Evolutionary conservation across 2,888 invertebrate genomes (phyloP).

Genomic region (Leptinotarsa juncta): DNA sequence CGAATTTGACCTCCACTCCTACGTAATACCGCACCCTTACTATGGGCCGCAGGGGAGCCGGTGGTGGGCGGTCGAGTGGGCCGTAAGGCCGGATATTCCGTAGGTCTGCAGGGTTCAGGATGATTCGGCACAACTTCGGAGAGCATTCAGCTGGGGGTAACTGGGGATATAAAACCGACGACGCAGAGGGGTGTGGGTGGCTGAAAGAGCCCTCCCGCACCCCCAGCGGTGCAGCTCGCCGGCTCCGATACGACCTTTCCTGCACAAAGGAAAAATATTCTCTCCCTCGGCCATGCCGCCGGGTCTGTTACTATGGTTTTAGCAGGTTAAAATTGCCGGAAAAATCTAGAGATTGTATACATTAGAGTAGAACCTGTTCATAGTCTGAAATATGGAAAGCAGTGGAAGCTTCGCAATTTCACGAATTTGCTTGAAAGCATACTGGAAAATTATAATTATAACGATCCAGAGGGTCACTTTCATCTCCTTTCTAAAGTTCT

Average conservation of each 20-base stretch:
- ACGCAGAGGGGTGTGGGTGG: constrained; percentile 34
- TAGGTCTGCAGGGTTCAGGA: constrained; percentile 60
- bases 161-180: constrained; percentile 61
- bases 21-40: constrained; percentile 22
- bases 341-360: constrained; percentile 12
- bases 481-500: too few relatives aligned
- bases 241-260: constrained; percentile 51
- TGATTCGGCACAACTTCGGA: constrained; percentile 65
- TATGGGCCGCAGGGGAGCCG: constrained; percentile 22
- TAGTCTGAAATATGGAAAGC: background rate
- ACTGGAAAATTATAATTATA: too few relatives aligned
- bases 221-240: constrained; percentile 42
- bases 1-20: constrained; percentile 18
- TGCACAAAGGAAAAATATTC: constrained; percentile 57
- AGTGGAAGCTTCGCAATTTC: too few relatives aligned
- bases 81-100: constrained; percentile 58
- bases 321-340: constrained; percentile 35
- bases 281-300: constrained; percentile 39
- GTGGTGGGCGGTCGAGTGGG: constrained; percentile 46
- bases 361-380: background rate
- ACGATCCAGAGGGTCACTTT: too few relatives aligned
- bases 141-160: constrained; percentile 57
- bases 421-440: too few relatives aligned
- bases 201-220: constrained; percentile 1
- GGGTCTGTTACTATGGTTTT: constrained; percentile 56